A percentile compares a stretch with the other conserved stretches of the same genome.
These are phyloP conservation scores for Lerema accius DNA, from an alignment of 1,140 invertebrate species.

Conservation along the genomic window DNA sequence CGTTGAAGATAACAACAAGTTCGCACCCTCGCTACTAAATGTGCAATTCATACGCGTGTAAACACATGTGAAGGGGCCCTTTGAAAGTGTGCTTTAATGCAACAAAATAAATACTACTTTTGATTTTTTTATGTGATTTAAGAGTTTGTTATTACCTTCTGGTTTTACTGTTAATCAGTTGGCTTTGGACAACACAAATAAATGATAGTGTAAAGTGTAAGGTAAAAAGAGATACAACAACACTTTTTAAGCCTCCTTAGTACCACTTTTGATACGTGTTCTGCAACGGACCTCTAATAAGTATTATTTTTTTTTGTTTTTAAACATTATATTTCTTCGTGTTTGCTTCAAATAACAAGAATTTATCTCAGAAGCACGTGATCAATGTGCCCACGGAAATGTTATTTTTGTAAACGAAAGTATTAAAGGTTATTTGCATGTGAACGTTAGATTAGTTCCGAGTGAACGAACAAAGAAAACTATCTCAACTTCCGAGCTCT, in stretches of 20 bases:
- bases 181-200: constrained; percentile 53
- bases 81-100: constrained; percentile 38
- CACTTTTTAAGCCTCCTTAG: too few species aligned
- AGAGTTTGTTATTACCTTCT: constrained; percentile 67
- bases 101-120: constrained; percentile 21
- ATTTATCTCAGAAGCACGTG: neutral
- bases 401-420: constrained; percentile 4
- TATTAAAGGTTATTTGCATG: constrained; percentile 50
- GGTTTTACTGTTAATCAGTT: constrained; percentile 66
- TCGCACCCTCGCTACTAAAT: constrained; percentile 79
- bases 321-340: neutral
- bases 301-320: too few species aligned
- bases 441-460: constrained; percentile 60
- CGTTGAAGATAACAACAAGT: constrained; percentile 80
- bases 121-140: constrained; percentile 34
- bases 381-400: neutral
- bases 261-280: too few species aligned
- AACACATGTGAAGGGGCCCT: constrained; percentile 38
- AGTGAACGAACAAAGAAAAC: constrained; percentile 71
- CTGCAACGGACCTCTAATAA: too few species aligned
- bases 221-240: too few species aligned
- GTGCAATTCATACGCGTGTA: constrained; percentile 77
- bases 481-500: constrained; percentile 37
- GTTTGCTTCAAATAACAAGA: neutral
- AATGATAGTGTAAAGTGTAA: too few species aligned